These are phyloP conservation scores for Lithophane semibrunnea DNA, from an alignment of 2,888 invertebrate genomes.

Conservation along the genomic window DNA sequence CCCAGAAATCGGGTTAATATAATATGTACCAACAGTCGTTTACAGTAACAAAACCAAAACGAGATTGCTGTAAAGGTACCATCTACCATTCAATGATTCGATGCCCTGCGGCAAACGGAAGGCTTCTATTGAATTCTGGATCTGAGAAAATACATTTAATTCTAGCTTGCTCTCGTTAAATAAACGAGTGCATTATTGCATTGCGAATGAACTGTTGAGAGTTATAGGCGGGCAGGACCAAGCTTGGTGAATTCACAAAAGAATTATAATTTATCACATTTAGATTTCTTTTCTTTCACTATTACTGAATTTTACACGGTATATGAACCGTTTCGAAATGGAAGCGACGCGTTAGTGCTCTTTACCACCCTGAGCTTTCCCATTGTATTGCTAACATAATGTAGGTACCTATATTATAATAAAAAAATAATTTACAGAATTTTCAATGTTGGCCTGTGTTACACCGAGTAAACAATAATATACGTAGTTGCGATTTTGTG, in stretches of 20 bases:
- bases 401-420: background rate
- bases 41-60: conserved; percentile 25
- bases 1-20: background rate
- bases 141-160: background rate
- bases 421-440: background rate
- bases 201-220: background rate
- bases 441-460: conserved; percentile 5
- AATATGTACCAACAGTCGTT: background rate
- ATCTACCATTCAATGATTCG: background rate
- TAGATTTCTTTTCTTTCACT: background rate
- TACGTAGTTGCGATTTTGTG: background rate
- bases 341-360: conserved; percentile 6
- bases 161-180: background rate
- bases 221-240: background rate
- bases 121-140: background rate
- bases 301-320: background rate
- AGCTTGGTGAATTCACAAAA: background rate
- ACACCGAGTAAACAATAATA: conserved; percentile 1
- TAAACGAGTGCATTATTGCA: background rate
- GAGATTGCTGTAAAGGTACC: background rate
- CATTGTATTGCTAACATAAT: background rate
- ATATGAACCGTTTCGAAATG: background rate
- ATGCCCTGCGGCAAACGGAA: background rate
- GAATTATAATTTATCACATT: conserved; percentile 5
- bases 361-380: background rate